These are phyloP conservation scores for Arothron firmamentum DNA, from an alignment of 2,113 vertebrate genomes.

Conservation along the genomic window DNA sequence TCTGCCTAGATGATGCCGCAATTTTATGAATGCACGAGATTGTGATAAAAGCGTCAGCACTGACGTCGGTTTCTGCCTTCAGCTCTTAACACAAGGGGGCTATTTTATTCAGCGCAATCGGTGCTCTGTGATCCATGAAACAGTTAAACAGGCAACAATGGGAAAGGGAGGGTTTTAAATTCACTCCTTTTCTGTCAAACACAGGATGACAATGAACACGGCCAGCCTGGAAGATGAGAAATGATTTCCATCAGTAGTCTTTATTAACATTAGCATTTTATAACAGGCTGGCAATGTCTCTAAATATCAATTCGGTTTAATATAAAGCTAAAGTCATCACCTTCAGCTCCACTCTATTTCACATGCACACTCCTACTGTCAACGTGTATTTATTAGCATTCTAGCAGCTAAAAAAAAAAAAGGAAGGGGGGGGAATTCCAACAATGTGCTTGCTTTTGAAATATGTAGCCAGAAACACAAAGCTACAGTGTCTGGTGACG, in stretches of 20 bases:
- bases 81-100: constrained; percentile 43
- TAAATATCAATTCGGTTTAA: neutral
- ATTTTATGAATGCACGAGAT: no score
- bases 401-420: no score
- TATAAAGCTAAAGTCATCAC: neutral
- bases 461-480: no score
- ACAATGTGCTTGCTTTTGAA: no score
- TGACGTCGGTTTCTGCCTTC: constrained; percentile 1
- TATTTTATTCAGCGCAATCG: constrained; percentile 30
- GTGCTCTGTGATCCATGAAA: constrained; percentile 37
- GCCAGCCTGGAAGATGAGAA: constrained; percentile 13
- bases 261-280: constrained; percentile 5
- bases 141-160: constrained; percentile 42
- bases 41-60: no score
- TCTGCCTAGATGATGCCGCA: no score
- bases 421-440: no score
- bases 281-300: constrained; percentile 7
- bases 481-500: no score
- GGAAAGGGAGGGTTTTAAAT: constrained; percentile 17
- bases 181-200: neutral
- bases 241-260: constrained; percentile 21
- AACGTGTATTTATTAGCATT: no score
- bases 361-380: no score
- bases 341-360: neutral
- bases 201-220: neutral